Base-by-base conservation (phyloP, 1,140 invertebrate species). In the Daktulosphaira vitifoliae region DNA sequence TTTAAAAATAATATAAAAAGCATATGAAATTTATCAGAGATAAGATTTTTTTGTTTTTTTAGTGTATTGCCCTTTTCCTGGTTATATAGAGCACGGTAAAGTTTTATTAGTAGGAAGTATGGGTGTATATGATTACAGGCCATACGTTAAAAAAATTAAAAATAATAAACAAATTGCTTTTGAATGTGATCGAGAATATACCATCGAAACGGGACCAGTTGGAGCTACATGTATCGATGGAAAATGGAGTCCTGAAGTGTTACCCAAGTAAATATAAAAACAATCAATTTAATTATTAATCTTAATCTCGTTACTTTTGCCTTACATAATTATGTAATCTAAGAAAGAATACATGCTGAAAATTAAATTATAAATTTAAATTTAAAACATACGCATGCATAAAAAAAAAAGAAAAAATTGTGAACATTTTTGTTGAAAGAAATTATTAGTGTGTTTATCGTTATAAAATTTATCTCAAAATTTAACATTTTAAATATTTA, bases 151-250 rank as follows among this genome's bases (percentile, higher is more conserved):
- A 71, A 93, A 92, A 77, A 85, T 90, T 64, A 78, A 77, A 1
- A 95, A 94, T 74, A 96, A 96, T 72, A 91, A 95, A 69, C 90
- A 96, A 74, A 96, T 98, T 26, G 91, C 93, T 84, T 98, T 95
- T 75, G 90, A 96, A 69, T 98, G 95, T 74, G 85, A 95, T 67
- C 90, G 91, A 72, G 92, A 92, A 0, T 94, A 89, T 71, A 86
- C 89, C 1, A 72, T 95, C 13, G 59, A 65, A 29, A 26, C 54
- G 68, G 94, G 94, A 9, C 90, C 94, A 0, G 88, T 88, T 0
- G 94, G 94, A 4, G 93, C 94, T 0, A 95, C 92, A 0, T 96
- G 92, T 71, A 83, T 96, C 18, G 87, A 90, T 11, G 92, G 92
- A 1, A 80, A 83, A 46, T 96, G 92, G 91, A 89, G 86, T 67